Evolutionary conservation across 37 sponge, comb jelly and placozoan species (phyloP).

Genomic region (Bolinopsis microptera): DNA sequence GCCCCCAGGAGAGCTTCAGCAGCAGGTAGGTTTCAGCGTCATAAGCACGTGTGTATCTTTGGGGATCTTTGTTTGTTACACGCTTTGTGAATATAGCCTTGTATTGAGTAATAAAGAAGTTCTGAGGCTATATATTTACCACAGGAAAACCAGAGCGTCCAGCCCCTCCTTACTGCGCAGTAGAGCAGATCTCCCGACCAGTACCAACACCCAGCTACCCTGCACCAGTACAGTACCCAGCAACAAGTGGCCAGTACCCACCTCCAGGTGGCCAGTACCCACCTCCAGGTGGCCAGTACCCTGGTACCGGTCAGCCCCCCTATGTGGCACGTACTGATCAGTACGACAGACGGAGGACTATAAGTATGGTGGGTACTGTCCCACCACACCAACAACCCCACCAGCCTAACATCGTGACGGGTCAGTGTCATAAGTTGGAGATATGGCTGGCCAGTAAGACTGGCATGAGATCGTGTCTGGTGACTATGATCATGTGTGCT

Average conservation of each 20-base stretch:
- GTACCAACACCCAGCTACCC: neutral
- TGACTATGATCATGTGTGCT: conserved; percentile 5
- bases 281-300: neutral
- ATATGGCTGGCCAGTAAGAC: conserved; percentile 25
- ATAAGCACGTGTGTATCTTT: too few species aligned
- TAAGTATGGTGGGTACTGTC: neutral
- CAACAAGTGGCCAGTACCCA: neutral
- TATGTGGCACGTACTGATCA: neutral
- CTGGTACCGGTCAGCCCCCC: neutral
- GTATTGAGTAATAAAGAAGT: too few species aligned
- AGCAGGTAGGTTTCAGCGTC: too few species aligned
- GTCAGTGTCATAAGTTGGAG: conserved; percentile 45
- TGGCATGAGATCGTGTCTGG: conserved; percentile 35
- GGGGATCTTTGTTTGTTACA: too few species aligned
- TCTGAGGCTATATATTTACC: too few species aligned
- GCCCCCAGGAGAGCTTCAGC: too few species aligned
- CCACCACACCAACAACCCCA: neutral
- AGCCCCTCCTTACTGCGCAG: conserved; percentile 3
- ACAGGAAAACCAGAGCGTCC: conserved; percentile 21
- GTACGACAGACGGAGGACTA: conserved; percentile 11
- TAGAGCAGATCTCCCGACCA: neutral
- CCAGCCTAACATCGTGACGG: neutral
- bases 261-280: neutral
- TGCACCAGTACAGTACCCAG: neutral
- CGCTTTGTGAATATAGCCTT: too few species aligned